Percentiles rank a stretch among this genome's conserved stretches.
These are phyloP conservation scores for Phodopus roborovskii DNA, from an alignment of 2,113 vertebrate genomes.

Conservation along the genomic window DNA sequence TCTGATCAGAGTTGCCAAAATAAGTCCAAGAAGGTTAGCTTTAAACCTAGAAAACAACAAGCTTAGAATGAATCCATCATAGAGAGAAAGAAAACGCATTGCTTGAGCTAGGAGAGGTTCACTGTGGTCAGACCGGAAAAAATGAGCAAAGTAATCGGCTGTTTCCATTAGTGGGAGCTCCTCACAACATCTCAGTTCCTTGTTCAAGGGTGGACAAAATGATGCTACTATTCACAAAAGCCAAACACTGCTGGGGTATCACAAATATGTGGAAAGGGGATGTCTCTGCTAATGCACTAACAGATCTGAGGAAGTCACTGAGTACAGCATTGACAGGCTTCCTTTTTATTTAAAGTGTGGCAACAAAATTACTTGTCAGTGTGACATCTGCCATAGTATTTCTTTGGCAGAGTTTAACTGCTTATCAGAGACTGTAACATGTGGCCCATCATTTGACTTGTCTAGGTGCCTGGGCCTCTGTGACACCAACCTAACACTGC, in stretches of 20 bases:
- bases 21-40: constrained; percentile 28
- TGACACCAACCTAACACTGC: constrained; percentile 19
- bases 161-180: background rate
- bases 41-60: constrained; percentile 8
- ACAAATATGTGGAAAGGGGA: constrained; percentile 55
- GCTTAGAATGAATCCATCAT: background rate
- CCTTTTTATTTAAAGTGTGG: constrained; percentile 62
- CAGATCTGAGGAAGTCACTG: constrained; percentile 38
- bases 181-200: background rate
- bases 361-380: constrained; percentile 71
- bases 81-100: constrained; percentile 11
- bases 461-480: constrained; percentile 42
- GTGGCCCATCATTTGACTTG: constrained; percentile 35
- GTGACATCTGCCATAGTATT: constrained; percentile 58
- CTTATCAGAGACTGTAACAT: constrained; percentile 52
- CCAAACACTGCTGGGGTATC: constrained; percentile 56
- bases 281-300: constrained; percentile 43
- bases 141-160: background rate
- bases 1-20: constrained; percentile 18
- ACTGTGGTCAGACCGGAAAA: background rate
- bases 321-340: background rate
- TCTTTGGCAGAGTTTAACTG: constrained; percentile 61
- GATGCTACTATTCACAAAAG: constrained; percentile 55
- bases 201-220: constrained; percentile 42
- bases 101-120: background rate